Evolutionary conservation across 2,888 invertebrate species (phyloP).

Genomic region (Psococerastis gibbosa): DNA sequence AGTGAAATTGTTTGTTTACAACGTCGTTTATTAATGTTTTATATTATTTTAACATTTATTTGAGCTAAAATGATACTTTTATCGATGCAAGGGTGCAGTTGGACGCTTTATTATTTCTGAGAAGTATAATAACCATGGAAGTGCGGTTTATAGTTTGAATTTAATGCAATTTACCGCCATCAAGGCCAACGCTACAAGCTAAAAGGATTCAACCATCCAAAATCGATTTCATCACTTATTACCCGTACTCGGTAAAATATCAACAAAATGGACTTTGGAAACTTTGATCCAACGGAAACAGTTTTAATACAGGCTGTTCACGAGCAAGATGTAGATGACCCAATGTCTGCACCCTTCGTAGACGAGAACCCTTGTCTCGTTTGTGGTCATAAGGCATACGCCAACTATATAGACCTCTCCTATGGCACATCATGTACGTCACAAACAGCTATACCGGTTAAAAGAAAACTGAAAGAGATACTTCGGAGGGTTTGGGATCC

Average conservation of each 20-base stretch:
- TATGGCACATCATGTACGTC: conserved; percentile 14
- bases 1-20: too few relatives aligned
- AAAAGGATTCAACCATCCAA: conserved; percentile 9
- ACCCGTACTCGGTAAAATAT: conserved; percentile 4
- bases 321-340: conserved; percentile 1
- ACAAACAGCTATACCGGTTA: conserved; percentile 13
- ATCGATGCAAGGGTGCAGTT: too few relatives aligned
- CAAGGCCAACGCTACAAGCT: conserved; percentile 8
- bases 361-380: conserved; percentile 13
- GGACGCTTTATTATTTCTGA: too few relatives aligned
- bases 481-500: conserved; percentile 13
- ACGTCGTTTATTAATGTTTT: too few relatives aligned
- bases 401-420: conserved; percentile 15
- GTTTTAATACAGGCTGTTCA: neutral
- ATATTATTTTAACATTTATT: too few relatives aligned
- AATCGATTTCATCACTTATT: conserved; percentile 9
- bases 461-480: conserved; percentile 13
- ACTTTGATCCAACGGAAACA: conserved; percentile 1
- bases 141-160: neutral
- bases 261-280: conserved; percentile 6
- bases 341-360: neutral
- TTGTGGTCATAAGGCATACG: conserved; percentile 14
- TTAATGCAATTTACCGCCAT: conserved; percentile 7
- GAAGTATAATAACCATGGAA: too few relatives aligned
- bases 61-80: too few relatives aligned